phyloP scores from a whole-genome alignment of 1,140 invertebrate genomes.

The Temnothorax longispinosus region DNA sequence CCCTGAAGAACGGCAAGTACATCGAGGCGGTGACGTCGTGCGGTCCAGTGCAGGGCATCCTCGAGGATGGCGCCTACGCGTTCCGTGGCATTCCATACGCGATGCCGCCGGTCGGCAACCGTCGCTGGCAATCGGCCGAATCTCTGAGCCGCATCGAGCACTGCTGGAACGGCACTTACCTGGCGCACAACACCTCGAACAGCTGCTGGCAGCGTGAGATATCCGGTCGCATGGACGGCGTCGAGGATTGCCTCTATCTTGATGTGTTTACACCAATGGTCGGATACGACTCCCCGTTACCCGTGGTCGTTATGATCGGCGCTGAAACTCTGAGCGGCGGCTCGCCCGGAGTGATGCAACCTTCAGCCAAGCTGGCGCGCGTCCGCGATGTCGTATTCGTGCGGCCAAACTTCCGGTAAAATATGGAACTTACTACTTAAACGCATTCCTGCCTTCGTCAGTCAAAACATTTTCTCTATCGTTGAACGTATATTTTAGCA shows the following conservation, averaged over 20 bases:
- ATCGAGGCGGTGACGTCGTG: slow-evolving; percentile 91
- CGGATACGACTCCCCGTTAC: slow-evolving; percentile 90
- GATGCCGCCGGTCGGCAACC: slow-evolving; percentile 89
- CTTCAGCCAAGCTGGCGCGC: slow-evolving; percentile 89
- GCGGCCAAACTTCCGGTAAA: slow-evolving; percentile 90
- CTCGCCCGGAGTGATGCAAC: slow-evolving; percentile 88
- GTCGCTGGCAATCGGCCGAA: slow-evolving; percentile 91
- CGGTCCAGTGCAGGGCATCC: slow-evolving; percentile 91
- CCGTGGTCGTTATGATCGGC: slow-evolving; percentile 93
- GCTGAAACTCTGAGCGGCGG: slow-evolving; percentile 91
- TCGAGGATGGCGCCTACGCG: slow-evolving; percentile 91
- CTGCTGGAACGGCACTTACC: slow-evolving; percentile 93
- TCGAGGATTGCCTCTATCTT: slow-evolving; percentile 93
- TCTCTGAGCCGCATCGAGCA: slow-evolving; percentile 88
- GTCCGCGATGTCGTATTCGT: slow-evolving; percentile 94
- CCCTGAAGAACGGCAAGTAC: slow-evolving; percentile 89
- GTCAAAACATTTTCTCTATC: neutral
- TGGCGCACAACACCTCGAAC: slow-evolving; percentile 89
- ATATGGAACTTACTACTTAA: neutral
- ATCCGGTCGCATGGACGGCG: slow-evolving; percentile 87
- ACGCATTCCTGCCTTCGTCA: neutral
- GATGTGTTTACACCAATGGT: slow-evolving; percentile 92
- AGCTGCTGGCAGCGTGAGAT: slow-evolving; percentile 90
- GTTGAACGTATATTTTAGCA: neutral
- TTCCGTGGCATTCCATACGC: slow-evolving; percentile 96